Conservation (phyloP, 2,888 invertebrate genomes). For the Miltochrista miniata region DNA sequence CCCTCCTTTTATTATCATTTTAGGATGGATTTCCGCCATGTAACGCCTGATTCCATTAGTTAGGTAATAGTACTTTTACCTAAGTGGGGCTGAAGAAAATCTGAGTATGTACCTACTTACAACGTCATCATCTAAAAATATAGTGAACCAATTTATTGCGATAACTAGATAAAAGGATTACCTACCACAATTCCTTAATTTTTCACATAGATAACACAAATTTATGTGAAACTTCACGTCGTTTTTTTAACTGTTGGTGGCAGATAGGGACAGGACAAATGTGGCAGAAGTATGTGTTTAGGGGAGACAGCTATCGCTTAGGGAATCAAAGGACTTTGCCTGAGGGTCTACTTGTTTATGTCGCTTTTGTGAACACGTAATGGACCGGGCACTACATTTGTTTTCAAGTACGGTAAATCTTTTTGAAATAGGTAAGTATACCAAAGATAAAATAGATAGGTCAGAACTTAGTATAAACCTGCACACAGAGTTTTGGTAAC, state of each 20-base stretch:
- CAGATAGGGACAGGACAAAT: conserved; percentile 64
- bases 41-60: no score
- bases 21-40: no score
- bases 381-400: not conserved
- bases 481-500: no score
- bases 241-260: conserved; percentile 55
- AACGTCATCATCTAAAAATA: no score
- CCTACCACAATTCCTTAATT: not conserved
- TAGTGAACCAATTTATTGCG: no score
- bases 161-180: no score
- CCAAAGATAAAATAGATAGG: no score
- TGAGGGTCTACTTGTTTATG: conserved; percentile 33
- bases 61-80: no score
- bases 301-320: conserved; percentile 53
- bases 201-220: conserved; percentile 3
- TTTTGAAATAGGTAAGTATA: not conserved
- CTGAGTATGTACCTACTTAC: no score
- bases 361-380: conserved; percentile 16
- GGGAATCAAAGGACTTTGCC: conserved; percentile 48
- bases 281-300: conserved; percentile 45
- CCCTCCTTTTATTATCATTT: no score
- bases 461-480: no score
- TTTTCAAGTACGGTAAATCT: conserved; percentile 2
- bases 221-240: conserved; percentile 29
- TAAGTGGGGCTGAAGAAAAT: no score